Evolutionary conservation across 2,797 vertebrate genomes (phyloP).

Genomic region (Benthosema pterotum): DNA sequence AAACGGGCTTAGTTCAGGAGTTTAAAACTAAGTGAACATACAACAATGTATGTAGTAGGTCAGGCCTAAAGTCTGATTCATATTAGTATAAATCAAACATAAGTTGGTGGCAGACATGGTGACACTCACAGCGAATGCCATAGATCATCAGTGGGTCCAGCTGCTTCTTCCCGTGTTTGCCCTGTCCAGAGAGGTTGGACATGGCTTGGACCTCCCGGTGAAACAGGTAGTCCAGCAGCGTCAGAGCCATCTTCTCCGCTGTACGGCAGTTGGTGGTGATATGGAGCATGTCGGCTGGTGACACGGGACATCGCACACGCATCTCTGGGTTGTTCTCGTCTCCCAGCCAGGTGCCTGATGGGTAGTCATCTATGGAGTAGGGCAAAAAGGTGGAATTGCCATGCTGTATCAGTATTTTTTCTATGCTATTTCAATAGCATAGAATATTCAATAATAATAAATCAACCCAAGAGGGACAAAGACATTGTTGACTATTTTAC

Average conservation of each 20-base stretch:
- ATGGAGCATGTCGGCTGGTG: constrained; percentile 94
- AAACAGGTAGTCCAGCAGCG: constrained; percentile 95
- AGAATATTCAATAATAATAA: too few species aligned
- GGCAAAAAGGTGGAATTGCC: neutral
- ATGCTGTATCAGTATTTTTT: too few species aligned
- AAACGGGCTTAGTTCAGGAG: too few species aligned
- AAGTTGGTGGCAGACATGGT: neutral
- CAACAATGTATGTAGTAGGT: too few species aligned
- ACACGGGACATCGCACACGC: constrained; percentile 93
- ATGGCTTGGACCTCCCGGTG: constrained; percentile 97
- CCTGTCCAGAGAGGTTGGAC: constrained; percentile 97
- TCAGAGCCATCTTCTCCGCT: constrained; percentile 97
- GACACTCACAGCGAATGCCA: constrained; percentile 94
- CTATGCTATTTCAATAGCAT: too few species aligned
- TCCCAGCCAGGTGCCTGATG: constrained; percentile 93
- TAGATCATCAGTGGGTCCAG: constrained; percentile 99
- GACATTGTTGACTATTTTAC: too few species aligned
- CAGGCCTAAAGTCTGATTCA: too few species aligned
- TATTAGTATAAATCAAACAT: neutral
- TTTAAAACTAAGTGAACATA: too few species aligned
- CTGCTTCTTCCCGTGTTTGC: constrained; percentile 98
- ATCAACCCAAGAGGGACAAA: too few species aligned
- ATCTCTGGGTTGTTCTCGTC: constrained; percentile 96
- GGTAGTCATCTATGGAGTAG: constrained; percentile 88
- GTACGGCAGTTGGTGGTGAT: constrained; percentile 97